Evolutionary conservation across 2,113 vertebrate genomes (phyloP).

Genomic region (Upupa epops): DNA sequence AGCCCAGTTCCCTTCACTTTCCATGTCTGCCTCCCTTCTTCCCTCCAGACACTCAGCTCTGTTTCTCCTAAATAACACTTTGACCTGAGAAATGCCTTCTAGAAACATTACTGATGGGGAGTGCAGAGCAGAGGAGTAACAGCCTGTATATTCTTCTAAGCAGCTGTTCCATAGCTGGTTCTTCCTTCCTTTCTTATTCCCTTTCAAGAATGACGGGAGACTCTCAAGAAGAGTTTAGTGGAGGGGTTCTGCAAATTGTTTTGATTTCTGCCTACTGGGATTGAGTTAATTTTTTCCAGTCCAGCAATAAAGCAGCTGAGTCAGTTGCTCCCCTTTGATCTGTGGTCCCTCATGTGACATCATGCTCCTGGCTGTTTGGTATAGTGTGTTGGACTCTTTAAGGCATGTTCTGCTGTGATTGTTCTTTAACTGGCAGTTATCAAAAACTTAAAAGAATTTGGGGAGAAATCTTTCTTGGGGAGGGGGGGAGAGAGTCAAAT

Average conservation of each 20-base stretch:
- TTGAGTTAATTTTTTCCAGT: slow-evolving; percentile 5
- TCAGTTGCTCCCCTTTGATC: slow-evolving; percentile 25
- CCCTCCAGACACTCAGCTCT: neutral
- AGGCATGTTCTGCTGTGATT: slow-evolving; percentile 4
- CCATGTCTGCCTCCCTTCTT: neutral
- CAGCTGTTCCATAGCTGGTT: neutral
- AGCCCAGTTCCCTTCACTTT: neutral
- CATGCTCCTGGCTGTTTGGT: slow-evolving; percentile 1
- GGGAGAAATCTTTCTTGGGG: slow-evolving; percentile 8
- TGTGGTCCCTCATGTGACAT: neutral
- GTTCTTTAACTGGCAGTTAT: slow-evolving; percentile 45
- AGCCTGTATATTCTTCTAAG: neutral
- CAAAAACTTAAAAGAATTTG: slow-evolving; percentile 40
- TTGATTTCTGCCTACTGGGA: slow-evolving; percentile 13
- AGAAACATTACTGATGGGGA: neutral
- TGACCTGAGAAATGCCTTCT: neutral
- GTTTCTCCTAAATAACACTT: neutral
- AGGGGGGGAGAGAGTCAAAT: neutral
- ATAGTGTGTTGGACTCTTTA: neutral
- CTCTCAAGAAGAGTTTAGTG: neutral
- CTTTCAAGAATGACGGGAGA: neutral
- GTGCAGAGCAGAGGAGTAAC: neutral
- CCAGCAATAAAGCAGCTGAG: neutral
- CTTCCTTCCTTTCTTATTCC: neutral
- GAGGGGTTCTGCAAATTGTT: neutral